phyloP scores from a whole-genome alignment of 2,888 invertebrate species.

The Amorpha juglandis region DNA sequence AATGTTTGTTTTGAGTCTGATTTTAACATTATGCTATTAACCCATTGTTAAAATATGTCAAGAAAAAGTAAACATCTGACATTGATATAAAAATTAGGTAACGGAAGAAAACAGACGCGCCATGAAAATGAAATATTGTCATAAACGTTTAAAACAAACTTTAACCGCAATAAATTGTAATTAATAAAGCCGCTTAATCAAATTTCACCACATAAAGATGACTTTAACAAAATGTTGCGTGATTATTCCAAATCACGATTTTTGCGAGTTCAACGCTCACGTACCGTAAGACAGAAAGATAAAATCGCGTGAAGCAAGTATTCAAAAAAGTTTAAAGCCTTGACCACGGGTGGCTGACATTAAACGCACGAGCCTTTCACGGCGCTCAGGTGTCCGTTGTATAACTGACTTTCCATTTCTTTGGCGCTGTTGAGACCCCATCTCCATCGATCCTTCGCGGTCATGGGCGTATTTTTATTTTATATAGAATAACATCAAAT shows the following conservation, averaged over 20 bases:
- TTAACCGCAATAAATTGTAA: not conserved
- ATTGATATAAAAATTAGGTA: too few species aligned
- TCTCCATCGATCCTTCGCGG: constrained; percentile 38
- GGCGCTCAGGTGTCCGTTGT: constrained; percentile 78
- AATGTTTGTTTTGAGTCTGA: not conserved
- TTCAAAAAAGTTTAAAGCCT: constrained; percentile 71
- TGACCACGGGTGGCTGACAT: constrained; percentile 81
- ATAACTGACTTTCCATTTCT: constrained; percentile 83
- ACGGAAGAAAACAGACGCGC: too few species aligned
- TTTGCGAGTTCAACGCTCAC: constrained; percentile 40
- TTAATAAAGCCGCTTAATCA: not conserved
- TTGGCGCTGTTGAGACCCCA: constrained; percentile 49
- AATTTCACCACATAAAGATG: not conserved
- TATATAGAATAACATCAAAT: not conserved
- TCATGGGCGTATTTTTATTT: not conserved
- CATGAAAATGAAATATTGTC: too few species aligned
- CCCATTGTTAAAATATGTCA: too few species aligned
- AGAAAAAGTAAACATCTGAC: too few species aligned
- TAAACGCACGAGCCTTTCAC: constrained; percentile 78
- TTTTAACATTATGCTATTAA: too few species aligned
- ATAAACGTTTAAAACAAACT: too few species aligned
- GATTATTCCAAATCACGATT: not conserved
- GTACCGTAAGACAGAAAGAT: constrained; percentile 51
- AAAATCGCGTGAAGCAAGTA: constrained; percentile 68
- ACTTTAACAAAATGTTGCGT: not conserved